Evolutionary conservation across 2,888 invertebrate species (phyloP).

Genomic region (Proisotoma minuta): DNA sequence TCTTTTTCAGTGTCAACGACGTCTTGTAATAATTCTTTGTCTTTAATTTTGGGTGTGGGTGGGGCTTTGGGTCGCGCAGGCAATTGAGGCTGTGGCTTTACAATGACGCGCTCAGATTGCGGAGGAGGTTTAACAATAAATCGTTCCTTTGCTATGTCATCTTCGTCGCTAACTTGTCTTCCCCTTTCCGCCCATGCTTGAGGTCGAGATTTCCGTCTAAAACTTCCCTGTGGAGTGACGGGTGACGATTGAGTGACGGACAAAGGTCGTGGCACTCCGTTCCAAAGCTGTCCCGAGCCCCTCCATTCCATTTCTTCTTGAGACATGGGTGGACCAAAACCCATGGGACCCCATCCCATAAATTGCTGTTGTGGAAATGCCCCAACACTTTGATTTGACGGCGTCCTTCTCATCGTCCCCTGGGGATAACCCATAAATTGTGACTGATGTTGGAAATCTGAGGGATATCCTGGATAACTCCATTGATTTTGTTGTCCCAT

Average conservation of each 20-base stretch:
- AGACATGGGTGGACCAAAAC: slow-evolving; percentile 34
- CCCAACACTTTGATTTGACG: slow-evolving; percentile 41
- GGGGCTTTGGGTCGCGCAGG: background rate
- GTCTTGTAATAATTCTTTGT: background rate
- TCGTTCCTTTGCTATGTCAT: background rate
- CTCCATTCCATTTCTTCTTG: slow-evolving; percentile 32
- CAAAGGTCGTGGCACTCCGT: slow-evolving; percentile 9
- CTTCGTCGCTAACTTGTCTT: background rate
- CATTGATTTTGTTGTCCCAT: slow-evolving; percentile 25
- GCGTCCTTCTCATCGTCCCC: slow-evolving; percentile 38
- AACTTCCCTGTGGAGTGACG: slow-evolving; percentile 42
- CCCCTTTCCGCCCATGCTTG: no score
- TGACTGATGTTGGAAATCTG: slow-evolving; percentile 25
- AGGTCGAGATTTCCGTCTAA: slow-evolving; percentile 29
- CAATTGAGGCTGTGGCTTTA: no score
- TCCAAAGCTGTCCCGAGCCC: slow-evolving; percentile 6
- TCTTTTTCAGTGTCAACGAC: slow-evolving; percentile 17
- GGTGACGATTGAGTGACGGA: slow-evolving; percentile 39
- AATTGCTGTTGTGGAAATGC: slow-evolving; percentile 22
- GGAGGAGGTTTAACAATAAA: no score
- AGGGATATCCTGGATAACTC: slow-evolving; percentile 32
- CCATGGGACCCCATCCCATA: slow-evolving; percentile 33
- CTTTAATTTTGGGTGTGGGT: slow-evolving; percentile 20
- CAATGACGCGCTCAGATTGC: no score
- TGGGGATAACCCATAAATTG: slow-evolving; percentile 36